Conservation (phyloP, 2,113 vertebrate genomes). For the Edolisoma coerulescens region DNA sequence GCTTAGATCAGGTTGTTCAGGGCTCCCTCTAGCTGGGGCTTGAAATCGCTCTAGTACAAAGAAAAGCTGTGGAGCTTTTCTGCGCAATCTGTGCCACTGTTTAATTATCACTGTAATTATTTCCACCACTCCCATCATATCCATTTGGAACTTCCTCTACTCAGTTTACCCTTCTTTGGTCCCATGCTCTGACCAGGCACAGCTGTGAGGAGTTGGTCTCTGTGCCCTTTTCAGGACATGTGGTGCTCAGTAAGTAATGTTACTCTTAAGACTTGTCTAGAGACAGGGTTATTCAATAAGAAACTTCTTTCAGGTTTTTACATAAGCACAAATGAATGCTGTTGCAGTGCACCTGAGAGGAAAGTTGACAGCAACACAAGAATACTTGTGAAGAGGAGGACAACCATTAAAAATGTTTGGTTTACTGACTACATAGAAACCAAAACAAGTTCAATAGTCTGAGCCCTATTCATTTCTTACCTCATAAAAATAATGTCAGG, state of each 20-base stretch:
- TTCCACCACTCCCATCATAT: neutral
- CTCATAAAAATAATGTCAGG: fast-evolving
- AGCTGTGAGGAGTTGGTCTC: neutral
- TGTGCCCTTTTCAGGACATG: neutral
- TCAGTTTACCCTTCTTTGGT: neutral
- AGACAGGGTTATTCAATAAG: neutral
- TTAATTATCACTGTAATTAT: neutral
- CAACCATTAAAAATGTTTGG: neutral
- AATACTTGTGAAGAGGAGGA: neutral
- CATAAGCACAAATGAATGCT: neutral
- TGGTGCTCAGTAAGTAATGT: neutral
- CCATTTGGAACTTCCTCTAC: neutral
- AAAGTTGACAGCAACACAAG: neutral
- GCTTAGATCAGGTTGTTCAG: neutral
- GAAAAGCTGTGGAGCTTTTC: neutral
- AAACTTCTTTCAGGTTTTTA: neutral
- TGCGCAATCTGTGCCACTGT: fast-evolving
- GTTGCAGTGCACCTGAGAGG: neutral
- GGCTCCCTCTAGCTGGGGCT: fast-evolving
- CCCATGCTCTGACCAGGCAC: neutral
- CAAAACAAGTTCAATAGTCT: neutral
- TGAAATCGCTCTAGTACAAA: neutral
- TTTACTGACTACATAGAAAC: neutral
- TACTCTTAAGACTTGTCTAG: neutral
- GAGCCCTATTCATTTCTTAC: neutral